A percentile compares a stretch with the other conserved stretches of the same genome.
Evolutionary conservation across 2,797 vertebrate genomes (phyloP).

Genomic region (Myotis pilosus): DNA sequence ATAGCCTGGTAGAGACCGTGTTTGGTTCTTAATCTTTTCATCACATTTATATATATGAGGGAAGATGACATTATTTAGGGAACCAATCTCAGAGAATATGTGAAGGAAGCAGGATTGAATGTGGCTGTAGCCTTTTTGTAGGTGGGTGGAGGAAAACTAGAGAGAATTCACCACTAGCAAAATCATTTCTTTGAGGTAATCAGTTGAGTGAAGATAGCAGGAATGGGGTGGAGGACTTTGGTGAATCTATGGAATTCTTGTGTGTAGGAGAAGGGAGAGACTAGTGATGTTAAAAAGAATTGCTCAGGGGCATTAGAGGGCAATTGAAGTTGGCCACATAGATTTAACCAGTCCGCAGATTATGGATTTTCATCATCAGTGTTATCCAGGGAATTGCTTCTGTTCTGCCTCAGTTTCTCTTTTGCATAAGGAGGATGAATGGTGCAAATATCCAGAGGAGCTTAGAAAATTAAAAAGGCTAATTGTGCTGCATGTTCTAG

Average conservation of each 20-base stretch:
- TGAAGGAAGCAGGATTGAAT: background rate
- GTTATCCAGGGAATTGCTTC: background rate
- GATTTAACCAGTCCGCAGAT: background rate
- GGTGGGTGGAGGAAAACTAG: background rate
- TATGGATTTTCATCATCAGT: background rate
- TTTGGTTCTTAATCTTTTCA: background rate
- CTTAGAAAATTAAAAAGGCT: background rate
- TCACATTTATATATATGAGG: background rate
- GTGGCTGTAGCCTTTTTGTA: background rate
- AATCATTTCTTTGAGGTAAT: background rate
- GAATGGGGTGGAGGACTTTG: background rate
- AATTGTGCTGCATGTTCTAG: background rate
- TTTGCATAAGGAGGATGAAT: background rate
- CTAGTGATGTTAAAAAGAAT: background rate
- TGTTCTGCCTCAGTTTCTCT: background rate
- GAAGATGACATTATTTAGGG: background rate
- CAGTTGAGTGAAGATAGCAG: background rate
- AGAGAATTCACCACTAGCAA: background rate
- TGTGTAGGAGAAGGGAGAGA: background rate
- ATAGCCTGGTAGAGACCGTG: background rate
- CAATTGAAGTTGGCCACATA: background rate
- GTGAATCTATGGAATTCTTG: background rate
- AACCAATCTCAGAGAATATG: background rate
- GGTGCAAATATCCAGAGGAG: background rate
- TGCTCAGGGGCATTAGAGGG: background rate